These are phyloP conservation scores for Bambusicola thoracicus DNA, from an alignment of 2,113 vertebrate species.

Conservation along the genomic window DNA sequence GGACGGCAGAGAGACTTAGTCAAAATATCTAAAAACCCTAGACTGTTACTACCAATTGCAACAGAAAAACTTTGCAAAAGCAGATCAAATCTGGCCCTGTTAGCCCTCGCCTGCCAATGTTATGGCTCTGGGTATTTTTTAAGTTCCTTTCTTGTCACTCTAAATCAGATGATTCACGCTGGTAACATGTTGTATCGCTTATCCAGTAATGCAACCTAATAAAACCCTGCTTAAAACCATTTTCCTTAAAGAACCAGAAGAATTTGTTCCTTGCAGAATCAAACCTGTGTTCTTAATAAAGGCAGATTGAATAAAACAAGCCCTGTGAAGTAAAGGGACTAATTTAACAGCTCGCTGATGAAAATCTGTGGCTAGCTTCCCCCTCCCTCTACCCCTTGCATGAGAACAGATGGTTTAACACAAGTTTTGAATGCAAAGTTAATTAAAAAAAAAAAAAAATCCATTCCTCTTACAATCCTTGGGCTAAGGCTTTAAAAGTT, in stretches of 20 bases:
- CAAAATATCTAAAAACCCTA: conserved; percentile 60
- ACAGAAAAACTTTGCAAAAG: conserved; percentile 54
- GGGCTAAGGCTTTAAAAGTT: conserved; percentile 59
- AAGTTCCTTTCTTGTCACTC: conserved; percentile 73
- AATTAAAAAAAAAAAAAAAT: conserved; percentile 64
- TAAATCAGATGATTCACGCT: conserved; percentile 72
- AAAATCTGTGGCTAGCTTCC: conserved; percentile 57
- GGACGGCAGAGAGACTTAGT: conserved; percentile 28
- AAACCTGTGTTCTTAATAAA: conserved; percentile 76
- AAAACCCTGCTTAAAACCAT: conserved; percentile 68
- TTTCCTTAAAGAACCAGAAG: conserved; percentile 76
- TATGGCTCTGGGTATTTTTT: conserved; percentile 66
- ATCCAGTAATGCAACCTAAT: conserved; percentile 70
- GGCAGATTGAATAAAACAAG: conserved; percentile 72
- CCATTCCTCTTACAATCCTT: conserved; percentile 43
- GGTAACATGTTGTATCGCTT: conserved; percentile 77
- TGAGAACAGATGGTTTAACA: conserved; percentile 63
- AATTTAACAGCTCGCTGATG: conserved; percentile 70
- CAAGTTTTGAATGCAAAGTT: conserved; percentile 68
- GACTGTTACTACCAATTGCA: conserved; percentile 62
- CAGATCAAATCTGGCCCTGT: conserved; percentile 63
- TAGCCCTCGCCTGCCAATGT: conserved; percentile 59
- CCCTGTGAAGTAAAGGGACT: conserved; percentile 39
- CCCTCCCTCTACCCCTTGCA: conserved; percentile 51
- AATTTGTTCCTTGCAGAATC: conserved; percentile 76